phyloP scores from a whole-genome alignment of 2,888 invertebrate species.

The Megalurothrips usitatus region DNA sequence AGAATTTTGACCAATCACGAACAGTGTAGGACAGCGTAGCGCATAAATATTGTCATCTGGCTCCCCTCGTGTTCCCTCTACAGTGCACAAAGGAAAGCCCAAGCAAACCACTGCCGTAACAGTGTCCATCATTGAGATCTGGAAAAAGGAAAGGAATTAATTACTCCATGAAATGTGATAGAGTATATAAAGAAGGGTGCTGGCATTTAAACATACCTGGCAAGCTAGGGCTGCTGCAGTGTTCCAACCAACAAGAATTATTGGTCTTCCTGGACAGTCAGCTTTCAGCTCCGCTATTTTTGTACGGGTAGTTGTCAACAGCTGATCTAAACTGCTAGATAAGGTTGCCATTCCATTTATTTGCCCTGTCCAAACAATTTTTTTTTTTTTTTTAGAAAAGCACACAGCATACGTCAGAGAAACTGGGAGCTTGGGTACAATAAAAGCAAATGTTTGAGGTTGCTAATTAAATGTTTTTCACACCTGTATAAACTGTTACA shows the following conservation, averaged over 20 bases:
- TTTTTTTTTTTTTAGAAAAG: neutral
- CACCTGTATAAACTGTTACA: constrained; percentile 50
- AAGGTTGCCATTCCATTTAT: neutral
- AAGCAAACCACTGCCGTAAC: constrained; percentile 70
- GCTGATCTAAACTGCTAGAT: constrained; percentile 56
- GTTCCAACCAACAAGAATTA: constrained; percentile 73
- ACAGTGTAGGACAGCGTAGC: constrained; percentile 66
- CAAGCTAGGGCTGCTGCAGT: constrained; percentile 70
- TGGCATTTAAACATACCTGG: constrained; percentile 50
- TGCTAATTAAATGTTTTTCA: neutral
- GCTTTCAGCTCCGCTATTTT: constrained; percentile 66
- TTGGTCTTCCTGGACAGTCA: constrained; percentile 62
- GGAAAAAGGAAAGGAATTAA: constrained; percentile 30
- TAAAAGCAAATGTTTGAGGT: neutral
- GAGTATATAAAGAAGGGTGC: constrained; percentile 29
- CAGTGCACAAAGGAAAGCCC: constrained; percentile 70
- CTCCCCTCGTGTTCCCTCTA: constrained; percentile 67
- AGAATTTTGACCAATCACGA: constrained; percentile 73
- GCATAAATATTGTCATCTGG: constrained; percentile 72
- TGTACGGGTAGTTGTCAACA: constrained; percentile 61
- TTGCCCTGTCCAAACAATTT: neutral
- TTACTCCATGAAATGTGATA: neutral
- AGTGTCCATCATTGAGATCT: constrained; percentile 65
- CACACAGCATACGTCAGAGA: neutral
- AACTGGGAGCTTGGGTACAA: neutral